Conservation (phyloP, 2,888 invertebrate species). For the Arrhopalites spinosus region DNA sequence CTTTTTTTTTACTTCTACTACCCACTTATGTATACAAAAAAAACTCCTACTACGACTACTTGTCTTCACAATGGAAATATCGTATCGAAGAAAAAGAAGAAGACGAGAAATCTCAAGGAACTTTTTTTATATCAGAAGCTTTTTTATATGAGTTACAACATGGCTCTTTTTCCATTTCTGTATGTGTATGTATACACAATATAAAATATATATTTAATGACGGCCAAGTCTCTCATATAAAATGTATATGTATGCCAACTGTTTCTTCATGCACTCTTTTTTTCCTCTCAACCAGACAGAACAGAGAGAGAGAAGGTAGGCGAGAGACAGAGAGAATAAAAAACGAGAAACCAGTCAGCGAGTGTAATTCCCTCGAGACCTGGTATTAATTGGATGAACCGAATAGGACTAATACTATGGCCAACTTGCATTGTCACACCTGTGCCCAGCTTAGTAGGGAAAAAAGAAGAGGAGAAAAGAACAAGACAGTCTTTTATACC, state of each 20-base stretch:
- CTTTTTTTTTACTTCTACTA: background rate
- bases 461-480: background rate
- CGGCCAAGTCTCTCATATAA: no score
- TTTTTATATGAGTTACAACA: background rate
- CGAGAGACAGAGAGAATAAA: conserved; percentile 34
- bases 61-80: background rate
- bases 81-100: background rate
- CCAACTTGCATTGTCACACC: conserved; percentile 55
- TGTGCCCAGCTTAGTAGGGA: conserved; percentile 52
- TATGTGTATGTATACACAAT: background rate
- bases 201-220: background rate
- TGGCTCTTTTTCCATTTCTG: background rate
- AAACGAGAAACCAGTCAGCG: conserved; percentile 51
- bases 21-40: background rate
- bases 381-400: conserved; percentile 57
- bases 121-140: background rate
- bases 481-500: background rate
- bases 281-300: no score
- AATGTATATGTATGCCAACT: no score
- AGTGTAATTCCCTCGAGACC: conserved; percentile 54
- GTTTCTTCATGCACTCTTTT: no score
- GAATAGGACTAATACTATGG: conserved; percentile 54
- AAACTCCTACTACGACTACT: background rate
- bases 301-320: background rate
- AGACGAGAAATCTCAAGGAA: background rate